phyloP scores from a whole-genome alignment of 1,140 invertebrate species.

The Drosophila tristis region DNA sequence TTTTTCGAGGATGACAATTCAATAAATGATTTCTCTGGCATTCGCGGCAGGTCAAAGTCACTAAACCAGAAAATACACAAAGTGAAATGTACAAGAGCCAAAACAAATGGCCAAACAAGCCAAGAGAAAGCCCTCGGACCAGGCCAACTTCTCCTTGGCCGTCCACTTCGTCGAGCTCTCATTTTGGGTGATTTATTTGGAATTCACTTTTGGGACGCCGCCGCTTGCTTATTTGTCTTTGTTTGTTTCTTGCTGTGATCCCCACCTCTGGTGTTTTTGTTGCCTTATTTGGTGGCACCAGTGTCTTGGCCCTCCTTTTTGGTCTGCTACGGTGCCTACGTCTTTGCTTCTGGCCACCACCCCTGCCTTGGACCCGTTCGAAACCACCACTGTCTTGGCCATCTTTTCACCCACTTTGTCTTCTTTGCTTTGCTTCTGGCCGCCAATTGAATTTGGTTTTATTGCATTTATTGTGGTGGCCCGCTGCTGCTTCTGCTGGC shows the following conservation, averaged over 20 bases:
- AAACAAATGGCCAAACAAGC: constrained; percentile 53
- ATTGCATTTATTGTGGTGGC: constrained; percentile 72
- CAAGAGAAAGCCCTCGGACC: constrained; percentile 9
- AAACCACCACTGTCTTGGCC: neutral
- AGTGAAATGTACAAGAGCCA: constrained; percentile 38
- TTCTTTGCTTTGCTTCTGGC: constrained; percentile 55
- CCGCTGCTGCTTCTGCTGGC: constrained; percentile 10
- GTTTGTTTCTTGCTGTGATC: constrained; percentile 39
- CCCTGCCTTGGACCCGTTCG: too few relatives aligned
- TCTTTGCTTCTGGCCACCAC: constrained; percentile 59
- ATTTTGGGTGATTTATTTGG: constrained; percentile 73
- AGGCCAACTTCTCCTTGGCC: constrained; percentile 39
- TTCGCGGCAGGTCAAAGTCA: constrained; percentile 31
- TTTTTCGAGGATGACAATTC: constrained; percentile 46
- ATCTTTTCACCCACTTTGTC: constrained; percentile 34
- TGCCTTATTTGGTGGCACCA: neutral
- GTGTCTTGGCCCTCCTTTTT: neutral
- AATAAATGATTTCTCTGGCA: constrained; percentile 45
- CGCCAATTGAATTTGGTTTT: constrained; percentile 79
- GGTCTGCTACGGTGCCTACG: too few relatives aligned
- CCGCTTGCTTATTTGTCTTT: constrained; percentile 70
- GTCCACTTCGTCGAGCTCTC: constrained; percentile 32
- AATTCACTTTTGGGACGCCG: constrained; percentile 58
- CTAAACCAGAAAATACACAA: constrained; percentile 57
- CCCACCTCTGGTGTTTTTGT: constrained; percentile 13